Conservation (phyloP, 2,113 vertebrate genomes). For the Archocentrus centrarchus region DNA sequence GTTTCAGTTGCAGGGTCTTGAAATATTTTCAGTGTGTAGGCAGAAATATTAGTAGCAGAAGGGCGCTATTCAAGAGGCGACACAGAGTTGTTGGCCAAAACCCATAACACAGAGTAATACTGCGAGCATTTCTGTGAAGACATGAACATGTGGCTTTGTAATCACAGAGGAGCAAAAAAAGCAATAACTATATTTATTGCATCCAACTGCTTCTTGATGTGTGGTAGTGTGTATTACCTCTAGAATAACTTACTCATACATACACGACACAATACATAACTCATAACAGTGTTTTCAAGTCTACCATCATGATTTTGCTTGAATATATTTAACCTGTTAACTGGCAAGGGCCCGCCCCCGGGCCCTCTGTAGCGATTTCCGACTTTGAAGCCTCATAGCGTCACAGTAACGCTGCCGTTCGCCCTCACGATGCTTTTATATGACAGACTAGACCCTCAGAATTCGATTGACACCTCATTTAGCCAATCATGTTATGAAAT, state of each 20-base stretch:
- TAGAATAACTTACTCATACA: neutral
- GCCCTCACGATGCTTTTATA: too few relatives aligned
- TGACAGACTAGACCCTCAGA: too few relatives aligned
- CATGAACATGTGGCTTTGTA: neutral
- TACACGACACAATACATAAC: neutral
- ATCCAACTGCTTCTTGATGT: neutral
- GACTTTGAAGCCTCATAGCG: too few relatives aligned
- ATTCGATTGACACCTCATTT: too few relatives aligned
- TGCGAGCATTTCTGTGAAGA: neutral
- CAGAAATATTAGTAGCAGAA: slow-evolving; percentile 27
- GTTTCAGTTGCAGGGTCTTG: slow-evolving; percentile 17
- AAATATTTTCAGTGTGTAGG: slow-evolving; percentile 41
- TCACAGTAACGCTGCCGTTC: too few relatives aligned
- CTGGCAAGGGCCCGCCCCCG: too few relatives aligned
- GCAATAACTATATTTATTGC: neutral
- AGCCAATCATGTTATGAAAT: too few relatives aligned
- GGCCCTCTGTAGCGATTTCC: too few relatives aligned
- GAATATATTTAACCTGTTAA: too few relatives aligned
- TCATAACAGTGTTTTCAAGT: neutral
- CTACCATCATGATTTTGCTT: neutral
- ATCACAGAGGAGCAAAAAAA: neutral
- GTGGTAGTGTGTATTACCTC: neutral
- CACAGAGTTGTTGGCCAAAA: neutral
- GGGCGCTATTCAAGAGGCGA: slow-evolving; percentile 9
- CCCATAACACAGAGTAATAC: neutral